Conservation (phyloP, 2,888 invertebrate genomes). For the Eilema sororculum region DNA sequence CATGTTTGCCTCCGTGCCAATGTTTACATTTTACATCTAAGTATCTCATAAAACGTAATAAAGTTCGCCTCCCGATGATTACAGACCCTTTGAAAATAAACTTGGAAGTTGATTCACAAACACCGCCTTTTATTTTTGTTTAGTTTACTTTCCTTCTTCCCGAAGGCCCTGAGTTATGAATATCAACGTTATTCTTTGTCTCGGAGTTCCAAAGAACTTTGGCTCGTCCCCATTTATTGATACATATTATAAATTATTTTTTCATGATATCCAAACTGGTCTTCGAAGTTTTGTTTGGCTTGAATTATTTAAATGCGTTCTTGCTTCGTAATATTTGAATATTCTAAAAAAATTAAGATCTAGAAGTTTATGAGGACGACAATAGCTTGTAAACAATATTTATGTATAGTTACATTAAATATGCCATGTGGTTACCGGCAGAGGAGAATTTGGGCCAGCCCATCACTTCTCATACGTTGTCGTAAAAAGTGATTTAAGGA, state of each 20-base stretch:
- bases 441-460: too few relatives aligned
- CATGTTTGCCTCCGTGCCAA: constrained; percentile 66
- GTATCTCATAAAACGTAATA: constrained; percentile 72
- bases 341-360: neutral
- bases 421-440: too few relatives aligned
- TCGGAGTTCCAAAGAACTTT: constrained; percentile 62
- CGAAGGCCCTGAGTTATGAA: constrained; percentile 67
- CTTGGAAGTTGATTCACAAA: constrained; percentile 73
- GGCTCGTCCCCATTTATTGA: constrained; percentile 63
- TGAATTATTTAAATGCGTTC: constrained; percentile 51
- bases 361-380: neutral
- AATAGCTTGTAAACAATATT: neutral
- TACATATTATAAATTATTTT: constrained; percentile 62
- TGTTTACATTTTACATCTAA: constrained; percentile 75
- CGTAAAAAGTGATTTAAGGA: too few relatives aligned
- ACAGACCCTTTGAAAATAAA: constrained; percentile 80
- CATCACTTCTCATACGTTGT: too few relatives aligned
- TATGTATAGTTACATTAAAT: neutral
- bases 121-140: constrained; percentile 77
- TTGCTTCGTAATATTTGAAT: constrained; percentile 16
- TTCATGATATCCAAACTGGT: constrained; percentile 50
- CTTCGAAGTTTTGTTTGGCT: constrained; percentile 48
- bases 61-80: constrained; percentile 79
- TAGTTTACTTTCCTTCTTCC: constrained; percentile 68
- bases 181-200: constrained; percentile 73